Percentiles rank a stretch among this genome's conserved stretches.
Conservation (phyloP, 2,797 vertebrate species). For the Mionectes olivaceus region DNA sequence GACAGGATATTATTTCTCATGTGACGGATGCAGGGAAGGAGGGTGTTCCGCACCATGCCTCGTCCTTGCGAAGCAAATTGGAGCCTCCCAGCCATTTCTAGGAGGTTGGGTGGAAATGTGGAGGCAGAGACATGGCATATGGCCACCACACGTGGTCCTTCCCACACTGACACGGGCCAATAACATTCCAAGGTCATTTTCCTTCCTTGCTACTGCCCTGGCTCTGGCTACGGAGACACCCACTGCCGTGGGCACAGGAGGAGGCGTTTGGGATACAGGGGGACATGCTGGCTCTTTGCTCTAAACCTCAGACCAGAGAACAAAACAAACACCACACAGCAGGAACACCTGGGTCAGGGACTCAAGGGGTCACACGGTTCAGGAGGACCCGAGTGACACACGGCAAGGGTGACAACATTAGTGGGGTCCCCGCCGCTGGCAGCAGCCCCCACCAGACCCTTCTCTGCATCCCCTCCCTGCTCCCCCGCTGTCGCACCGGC, state of each 20-base stretch:
- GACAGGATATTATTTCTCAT: fast-evolving
- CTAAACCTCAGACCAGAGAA: neutral
- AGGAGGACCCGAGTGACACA: neutral
- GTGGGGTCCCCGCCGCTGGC: neutral
- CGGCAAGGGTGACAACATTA: neutral
- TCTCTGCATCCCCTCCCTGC: neutral
- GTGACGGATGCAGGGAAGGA: fast-evolving
- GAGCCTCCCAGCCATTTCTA: neutral
- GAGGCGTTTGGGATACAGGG: neutral
- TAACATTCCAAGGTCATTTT: neutral
- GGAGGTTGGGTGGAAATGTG: fast-evolving
- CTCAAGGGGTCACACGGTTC: neutral
- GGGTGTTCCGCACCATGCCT: neutral
- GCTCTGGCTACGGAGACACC: neutral
- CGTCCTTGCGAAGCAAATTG: neutral
- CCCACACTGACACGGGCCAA: neutral
- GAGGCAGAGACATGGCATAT: fast-evolving
- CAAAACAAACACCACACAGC: neutral
- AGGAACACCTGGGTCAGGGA: neutral
- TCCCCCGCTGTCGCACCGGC: neutral
- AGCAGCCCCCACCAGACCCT: neutral
- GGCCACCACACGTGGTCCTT: neutral
- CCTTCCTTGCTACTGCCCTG: neutral
- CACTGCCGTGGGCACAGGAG: neutral
- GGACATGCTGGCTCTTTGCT: neutral